Percentiles rank a stretch among this genome's conserved stretches.
Conservation (phyloP, 2,113 vertebrate species). For the Girardinichthys multiradiatus region DNA sequence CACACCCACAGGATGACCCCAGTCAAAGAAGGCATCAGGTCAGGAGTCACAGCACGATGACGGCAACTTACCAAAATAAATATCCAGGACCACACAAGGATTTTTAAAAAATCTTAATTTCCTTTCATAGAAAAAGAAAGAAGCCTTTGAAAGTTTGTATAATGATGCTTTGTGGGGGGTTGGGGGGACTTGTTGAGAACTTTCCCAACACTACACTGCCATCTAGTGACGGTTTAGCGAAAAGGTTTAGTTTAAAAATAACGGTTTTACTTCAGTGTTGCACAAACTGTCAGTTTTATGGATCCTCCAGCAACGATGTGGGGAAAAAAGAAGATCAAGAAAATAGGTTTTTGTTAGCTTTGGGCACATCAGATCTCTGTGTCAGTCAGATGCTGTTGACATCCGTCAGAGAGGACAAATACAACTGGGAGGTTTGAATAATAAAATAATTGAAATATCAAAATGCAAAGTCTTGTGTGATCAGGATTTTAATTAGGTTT, state of each 20-base stretch:
- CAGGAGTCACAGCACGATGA: conserved; percentile 47
- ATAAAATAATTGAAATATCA: not conserved
- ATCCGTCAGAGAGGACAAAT: not conserved
- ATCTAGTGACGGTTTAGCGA: conserved; percentile 68
- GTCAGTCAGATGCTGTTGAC: not conserved
- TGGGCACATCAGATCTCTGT: conserved; percentile 17
- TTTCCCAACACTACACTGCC: conserved; percentile 69
- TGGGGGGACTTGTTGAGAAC: conserved; percentile 38
- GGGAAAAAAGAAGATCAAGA: conserved; percentile 58
- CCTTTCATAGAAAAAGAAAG: not conserved
- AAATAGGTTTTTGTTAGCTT: conserved; percentile 49
- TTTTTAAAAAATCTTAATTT: conserved; percentile 1
- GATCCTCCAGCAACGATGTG: conserved; percentile 51
- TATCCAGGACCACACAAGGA: conserved; percentile 9
- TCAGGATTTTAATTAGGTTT: not conserved
- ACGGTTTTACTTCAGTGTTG: conserved; percentile 19
- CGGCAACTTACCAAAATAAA: conserved; percentile 52
- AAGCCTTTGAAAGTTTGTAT: conserved; percentile 38
- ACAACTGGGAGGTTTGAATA: not conserved
- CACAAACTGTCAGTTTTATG: conserved; percentile 20
- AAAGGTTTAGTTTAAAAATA: conserved; percentile 40
- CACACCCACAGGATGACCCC: conserved; percentile 63
- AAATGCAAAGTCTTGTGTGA: not conserved
- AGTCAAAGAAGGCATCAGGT: conserved; percentile 49
- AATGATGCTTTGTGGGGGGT: conserved; percentile 19